Conservation (phyloP, 2,888 invertebrate species). For the Slavum lentiscoides region DNA sequence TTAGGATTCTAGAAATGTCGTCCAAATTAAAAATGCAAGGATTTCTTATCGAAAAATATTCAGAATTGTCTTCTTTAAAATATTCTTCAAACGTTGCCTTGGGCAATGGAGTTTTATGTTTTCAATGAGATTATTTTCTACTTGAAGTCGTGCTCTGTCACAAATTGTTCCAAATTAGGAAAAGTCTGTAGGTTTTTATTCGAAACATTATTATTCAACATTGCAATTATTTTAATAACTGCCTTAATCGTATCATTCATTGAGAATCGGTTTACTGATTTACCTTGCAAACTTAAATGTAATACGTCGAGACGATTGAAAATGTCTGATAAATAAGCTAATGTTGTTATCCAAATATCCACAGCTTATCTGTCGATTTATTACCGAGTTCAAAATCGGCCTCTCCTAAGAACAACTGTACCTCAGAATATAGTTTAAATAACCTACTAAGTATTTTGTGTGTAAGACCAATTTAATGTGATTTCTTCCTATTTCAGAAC, state of each 20-base stretch:
- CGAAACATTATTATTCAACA: conserved; percentile 4
- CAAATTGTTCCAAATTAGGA: conserved; percentile 5
- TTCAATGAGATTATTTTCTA: conserved; percentile 18
- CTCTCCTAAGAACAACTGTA: too few relatives aligned
- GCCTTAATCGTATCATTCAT: conserved; percentile 5
- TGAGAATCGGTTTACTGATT: conserved; percentile 28
- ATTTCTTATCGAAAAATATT: background rate
- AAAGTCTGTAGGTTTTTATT: background rate
- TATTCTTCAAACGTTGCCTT: background rate
- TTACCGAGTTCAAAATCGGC: too few relatives aligned
- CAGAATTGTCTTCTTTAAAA: background rate
- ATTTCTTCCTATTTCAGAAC: background rate
- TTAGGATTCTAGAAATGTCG: background rate
- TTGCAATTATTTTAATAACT: conserved; percentile 5
- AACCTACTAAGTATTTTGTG: too few relatives aligned
- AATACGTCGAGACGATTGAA: conserved; percentile 23
- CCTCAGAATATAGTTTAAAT: too few relatives aligned
- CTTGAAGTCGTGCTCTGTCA: conserved; percentile 27
- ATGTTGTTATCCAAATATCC: conserved; percentile 9
- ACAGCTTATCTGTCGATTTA: too few relatives aligned
- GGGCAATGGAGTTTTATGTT: background rate
- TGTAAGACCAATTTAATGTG: background rate
- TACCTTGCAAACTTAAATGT: conserved; percentile 36
- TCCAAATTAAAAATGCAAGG: background rate
- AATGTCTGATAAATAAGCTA: conserved; percentile 21